Percentiles rank a stretch among this genome's conserved stretches.
Evolutionary conservation across 2,113 vertebrate species (phyloP).

Genomic region (Salvator merianae): DNA sequence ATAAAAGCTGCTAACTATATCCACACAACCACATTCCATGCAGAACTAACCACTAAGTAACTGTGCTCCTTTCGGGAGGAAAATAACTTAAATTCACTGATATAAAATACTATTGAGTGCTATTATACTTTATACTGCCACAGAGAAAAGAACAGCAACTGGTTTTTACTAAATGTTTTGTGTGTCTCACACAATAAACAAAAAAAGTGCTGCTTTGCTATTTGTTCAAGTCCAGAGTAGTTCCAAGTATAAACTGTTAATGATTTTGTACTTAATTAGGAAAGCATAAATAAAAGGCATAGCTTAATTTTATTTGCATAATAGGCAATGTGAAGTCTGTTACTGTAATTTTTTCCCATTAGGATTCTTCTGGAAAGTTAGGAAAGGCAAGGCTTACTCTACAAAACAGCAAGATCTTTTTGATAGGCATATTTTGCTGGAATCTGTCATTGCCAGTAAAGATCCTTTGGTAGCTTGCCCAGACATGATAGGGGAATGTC

Average conservation of each 20-base stretch:
- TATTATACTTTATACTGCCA: not conserved
- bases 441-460: not conserved
- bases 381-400: not conserved
- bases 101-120: not conserved
- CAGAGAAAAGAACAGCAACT: not conserved
- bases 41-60: not conserved
- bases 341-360: not conserved
- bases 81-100: not conserved
- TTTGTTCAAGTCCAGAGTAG: not conserved
- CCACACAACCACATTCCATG: not conserved
- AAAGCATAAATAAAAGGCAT: slow-evolving; percentile 32
- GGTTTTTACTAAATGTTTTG: not conserved
- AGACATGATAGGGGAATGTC: slow-evolving; percentile 23
- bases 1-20: not conserved
- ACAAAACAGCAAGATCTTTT: not conserved
- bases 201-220: not conserved
- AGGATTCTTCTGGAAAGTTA: slow-evolving; percentile 4
- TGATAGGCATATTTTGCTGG: slow-evolving; percentile 9
- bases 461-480: slow-evolving; percentile 44
- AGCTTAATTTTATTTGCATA: slow-evolving; percentile 17
- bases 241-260: not conserved
- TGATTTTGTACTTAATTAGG: slow-evolving; percentile 35
- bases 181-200: slow-evolving; percentile 9
- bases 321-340: not conserved
- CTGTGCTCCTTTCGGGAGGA: not conserved